A percentile compares a stretch with the other conserved stretches of the same genome.
phyloP scores from a whole-genome alignment of 2,113 vertebrate genomes.

The Entosphenus tridentatus region DNA sequence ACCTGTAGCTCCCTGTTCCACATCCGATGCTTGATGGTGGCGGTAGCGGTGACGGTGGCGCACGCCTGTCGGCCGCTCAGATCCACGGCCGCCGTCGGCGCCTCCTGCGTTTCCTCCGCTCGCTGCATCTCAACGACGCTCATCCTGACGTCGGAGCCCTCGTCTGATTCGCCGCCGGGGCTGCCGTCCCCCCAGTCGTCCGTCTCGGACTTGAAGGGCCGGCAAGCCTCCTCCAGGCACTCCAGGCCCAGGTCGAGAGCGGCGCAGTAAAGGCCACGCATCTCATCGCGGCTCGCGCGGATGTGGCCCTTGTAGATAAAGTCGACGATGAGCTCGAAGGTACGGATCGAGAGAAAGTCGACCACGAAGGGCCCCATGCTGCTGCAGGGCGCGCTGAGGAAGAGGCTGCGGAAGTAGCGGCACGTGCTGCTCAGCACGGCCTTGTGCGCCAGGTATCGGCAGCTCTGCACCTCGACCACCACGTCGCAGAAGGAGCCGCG shows the following conservation, averaged over 20 bases:
- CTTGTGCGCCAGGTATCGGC: slow-evolving; percentile 1
- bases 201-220: background rate
- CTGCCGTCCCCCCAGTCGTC: background rate
- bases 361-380: slow-evolving; percentile 4
- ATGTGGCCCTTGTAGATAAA: background rate
- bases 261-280: background rate
- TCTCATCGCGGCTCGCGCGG: background rate
- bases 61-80: background rate
- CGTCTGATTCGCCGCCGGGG: background rate
- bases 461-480: slow-evolving; percentile 5
- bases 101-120: background rate
- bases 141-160: background rate
- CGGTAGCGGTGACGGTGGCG: background rate
- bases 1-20: background rate
- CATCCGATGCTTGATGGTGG: background rate
- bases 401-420: slow-evolving; percentile 4
- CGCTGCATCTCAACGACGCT: background rate
- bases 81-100: background rate
- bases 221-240: background rate
- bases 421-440: slow-evolving; percentile 6
- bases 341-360: slow-evolving; percentile 1
- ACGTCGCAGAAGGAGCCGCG: slow-evolving; percentile 5
- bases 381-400: slow-evolving; percentile 6
- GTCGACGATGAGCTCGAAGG: background rate
- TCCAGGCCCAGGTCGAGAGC: background rate